These are phyloP conservation scores for Montipora sp. DNA, from an alignment of 64 coral and sea anemone genomes.

Conservation along the genomic window DNA sequence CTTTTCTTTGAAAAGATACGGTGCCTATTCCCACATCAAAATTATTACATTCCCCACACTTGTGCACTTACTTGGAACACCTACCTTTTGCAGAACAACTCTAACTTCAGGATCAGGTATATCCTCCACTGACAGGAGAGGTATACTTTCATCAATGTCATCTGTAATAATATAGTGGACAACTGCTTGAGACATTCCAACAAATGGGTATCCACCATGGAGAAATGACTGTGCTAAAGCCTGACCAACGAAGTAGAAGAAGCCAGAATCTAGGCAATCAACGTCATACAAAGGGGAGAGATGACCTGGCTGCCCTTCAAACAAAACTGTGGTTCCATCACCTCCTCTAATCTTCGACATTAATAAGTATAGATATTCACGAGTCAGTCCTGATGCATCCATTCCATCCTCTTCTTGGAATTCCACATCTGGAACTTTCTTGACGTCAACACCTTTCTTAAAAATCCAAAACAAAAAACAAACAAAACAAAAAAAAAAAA, in stretches of 20 bases:
- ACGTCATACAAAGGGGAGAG: slow-evolving; percentile 21
- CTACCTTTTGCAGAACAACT: slow-evolving; percentile 11
- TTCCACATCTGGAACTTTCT: slow-evolving; percentile 5
- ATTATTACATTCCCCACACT: not conserved
- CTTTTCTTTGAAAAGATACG: not conserved
- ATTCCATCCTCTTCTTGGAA: no score
- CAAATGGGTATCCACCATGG: slow-evolving; percentile 3
- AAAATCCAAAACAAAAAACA: no score
- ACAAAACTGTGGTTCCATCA: not conserved
- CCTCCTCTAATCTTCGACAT: slow-evolving; percentile 20
- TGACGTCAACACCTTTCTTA: not conserved
- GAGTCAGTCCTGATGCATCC: no score
- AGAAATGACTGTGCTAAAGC: slow-evolving; percentile 5
- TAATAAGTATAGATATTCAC: not conserved
- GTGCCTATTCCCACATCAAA: not conserved
- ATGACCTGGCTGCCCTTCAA: slow-evolving; percentile 10
- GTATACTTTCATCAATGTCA: slow-evolving; percentile 23
- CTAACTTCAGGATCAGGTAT: slow-evolving; percentile 18
- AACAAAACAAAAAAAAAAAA: no score
- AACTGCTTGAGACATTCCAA: slow-evolving; percentile 23
- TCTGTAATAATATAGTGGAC: slow-evolving; percentile 3
- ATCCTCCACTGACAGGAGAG: not conserved
- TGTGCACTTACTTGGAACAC: not conserved
- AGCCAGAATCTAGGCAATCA: slow-evolving; percentile 24
- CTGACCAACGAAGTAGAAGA: not conserved